Evolutionary conservation across 2,888 invertebrate genomes (phyloP), one percentile per base, ranked within the genome.

Genomic region (Onchidella celtica): DNA sequence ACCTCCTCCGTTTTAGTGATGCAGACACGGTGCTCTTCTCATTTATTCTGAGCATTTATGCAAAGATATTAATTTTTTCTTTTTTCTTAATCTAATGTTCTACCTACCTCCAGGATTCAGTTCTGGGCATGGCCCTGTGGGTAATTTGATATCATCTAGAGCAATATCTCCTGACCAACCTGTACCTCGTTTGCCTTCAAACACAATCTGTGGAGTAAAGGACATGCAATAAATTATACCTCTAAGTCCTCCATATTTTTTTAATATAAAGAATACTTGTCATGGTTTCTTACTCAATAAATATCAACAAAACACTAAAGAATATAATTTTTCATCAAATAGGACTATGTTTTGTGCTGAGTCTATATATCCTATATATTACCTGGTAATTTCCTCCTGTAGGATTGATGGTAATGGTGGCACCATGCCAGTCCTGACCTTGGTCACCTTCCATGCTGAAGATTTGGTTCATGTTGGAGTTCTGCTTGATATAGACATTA

Each of bases 141-240:
- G 84, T 6, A 92, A 82, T 3, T 87, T 85, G 78, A 93, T 88
- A 83, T 93, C 93, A 85, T 93, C 93, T 69, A 93, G 85, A n/a
- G 92, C 91, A 65, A 92, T 91, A 79, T 92, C 92, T 32, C 92
- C 92, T 27, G 81, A 81, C 81, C 85, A 88, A 57, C 90, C 88
- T 17, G 73, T 84, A 9, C 92, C 92, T 40, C 83, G 76, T n/a
- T 89, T 81, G 0, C 87, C 92, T 82, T 92, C 93, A 86, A 93
- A 90, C 1, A 91, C 88, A 66, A 92, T 80, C 91, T 92, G 78
- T 11, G n/a, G n/a, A n/a, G n/a, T n/a, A n/a, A n/a, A n/a, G n/a
- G n/a, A n/a, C n/a, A n/a, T n/a, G n/a, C n/a, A n/a, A n/a, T n/a
- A n/a, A n/a, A n/a, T n/a, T n/a, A n/a, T n/a, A n/a, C n/a, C n/a